phyloP scores from a whole-genome alignment of 2,113 vertebrate species.

The Chloropsis cyanopogon region DNA sequence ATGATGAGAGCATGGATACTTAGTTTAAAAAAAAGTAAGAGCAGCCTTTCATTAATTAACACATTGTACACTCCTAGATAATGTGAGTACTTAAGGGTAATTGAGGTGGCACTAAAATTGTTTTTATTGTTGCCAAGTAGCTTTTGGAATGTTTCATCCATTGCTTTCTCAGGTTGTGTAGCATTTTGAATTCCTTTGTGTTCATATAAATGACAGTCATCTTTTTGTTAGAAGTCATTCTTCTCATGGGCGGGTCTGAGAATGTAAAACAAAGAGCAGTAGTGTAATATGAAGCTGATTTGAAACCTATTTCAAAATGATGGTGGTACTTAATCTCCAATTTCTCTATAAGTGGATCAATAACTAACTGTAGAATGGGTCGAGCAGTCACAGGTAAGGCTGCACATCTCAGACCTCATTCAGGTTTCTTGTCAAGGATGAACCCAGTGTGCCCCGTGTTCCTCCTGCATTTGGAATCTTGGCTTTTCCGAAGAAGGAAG shows the following conservation, averaged over 20 bases:
- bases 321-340: neutral
- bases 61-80: neutral
- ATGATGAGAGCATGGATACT: neutral
- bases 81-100: neutral
- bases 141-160: neutral
- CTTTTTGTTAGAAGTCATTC: neutral
- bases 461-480: neutral
- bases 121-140: neutral
- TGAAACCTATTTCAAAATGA: neutral
- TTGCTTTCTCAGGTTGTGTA: neutral
- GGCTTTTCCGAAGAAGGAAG: neutral
- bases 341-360: neutral
- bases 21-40: neutral
- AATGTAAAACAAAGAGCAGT: neutral
- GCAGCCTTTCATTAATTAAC: neutral
- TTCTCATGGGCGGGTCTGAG: neutral
- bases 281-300: neutral
- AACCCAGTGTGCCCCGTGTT: accelerated
- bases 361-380: neutral
- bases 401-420: accelerated
- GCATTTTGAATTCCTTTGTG: neutral
- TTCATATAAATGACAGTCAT: neutral
- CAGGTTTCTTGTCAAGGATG: neutral
- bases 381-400: neutral
- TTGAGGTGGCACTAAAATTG: neutral